Conservation (phyloP, 1,140 invertebrate species). For the Cydia pomonella region DNA sequence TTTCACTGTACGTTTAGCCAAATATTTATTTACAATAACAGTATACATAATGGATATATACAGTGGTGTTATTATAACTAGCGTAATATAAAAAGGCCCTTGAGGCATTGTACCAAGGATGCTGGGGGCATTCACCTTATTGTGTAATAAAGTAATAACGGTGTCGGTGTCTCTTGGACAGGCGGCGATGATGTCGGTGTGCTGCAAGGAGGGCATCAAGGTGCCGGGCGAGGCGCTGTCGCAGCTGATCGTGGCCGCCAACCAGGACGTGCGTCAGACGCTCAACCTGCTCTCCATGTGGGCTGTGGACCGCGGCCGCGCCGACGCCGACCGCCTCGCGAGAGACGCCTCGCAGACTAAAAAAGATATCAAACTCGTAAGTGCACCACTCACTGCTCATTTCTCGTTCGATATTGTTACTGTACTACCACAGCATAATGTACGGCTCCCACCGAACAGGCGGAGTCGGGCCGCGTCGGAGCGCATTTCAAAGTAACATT, state of each 20-base stretch:
- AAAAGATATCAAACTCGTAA: conserved; percentile 92
- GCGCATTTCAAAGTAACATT: no score
- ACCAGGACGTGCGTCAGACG: conserved; percentile 96
- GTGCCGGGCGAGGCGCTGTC: conserved; percentile 88
- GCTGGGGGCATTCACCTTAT: no score
- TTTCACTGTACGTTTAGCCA: no score
- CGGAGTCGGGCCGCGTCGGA: no score
- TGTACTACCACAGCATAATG: neutral
- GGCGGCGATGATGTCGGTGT: conserved; percentile 94
- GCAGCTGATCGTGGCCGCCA: conserved; percentile 93
- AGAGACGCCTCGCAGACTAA: conserved; percentile 82
- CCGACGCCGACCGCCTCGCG: conserved; percentile 76
- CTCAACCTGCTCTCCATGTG: conserved; percentile 93
- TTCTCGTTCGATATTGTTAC: neutral
- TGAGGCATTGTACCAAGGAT: no score
- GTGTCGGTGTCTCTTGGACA: conserved; percentile 59
- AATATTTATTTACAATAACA: no score
- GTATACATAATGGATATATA: no score
- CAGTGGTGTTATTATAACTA: no score
- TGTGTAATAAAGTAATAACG: no score
- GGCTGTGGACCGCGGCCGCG: conserved; percentile 82
- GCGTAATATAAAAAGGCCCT: no score
- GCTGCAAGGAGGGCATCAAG: conserved; percentile 95
- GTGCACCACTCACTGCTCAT: conserved; percentile 35
- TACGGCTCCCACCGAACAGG: no score